Evolutionary conservation across 1,140 invertebrate genomes (phyloP).

Genomic region (Campoletis sonorensis): DNA sequence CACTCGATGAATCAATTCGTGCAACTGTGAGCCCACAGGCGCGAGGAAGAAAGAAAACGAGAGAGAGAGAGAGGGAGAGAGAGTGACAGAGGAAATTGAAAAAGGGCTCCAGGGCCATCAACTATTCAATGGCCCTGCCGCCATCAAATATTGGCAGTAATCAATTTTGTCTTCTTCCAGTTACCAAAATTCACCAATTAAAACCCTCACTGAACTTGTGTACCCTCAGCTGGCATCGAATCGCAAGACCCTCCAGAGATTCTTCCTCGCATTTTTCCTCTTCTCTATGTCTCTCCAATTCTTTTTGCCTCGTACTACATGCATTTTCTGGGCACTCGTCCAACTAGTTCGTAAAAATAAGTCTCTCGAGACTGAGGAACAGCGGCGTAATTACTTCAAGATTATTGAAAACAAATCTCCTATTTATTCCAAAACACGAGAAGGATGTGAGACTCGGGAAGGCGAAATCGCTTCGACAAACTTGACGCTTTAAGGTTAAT

Average conservation of each 20-base stretch:
- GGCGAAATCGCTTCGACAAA: conserved; percentile 17
- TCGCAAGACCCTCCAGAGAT: not conserved
- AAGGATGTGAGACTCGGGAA: not conserved
- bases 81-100: too few relatives aligned
- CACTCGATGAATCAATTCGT: not conserved
- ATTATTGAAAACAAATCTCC: conserved; percentile 38
- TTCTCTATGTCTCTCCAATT: not conserved
- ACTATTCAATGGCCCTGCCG: not conserved
- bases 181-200: conserved; percentile 14
- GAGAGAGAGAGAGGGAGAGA: not conserved
- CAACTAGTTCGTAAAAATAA: conserved; percentile 21
- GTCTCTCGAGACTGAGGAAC: not conserved
- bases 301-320: not conserved
- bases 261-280: conserved; percentile 3
- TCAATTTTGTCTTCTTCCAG: not conserved
- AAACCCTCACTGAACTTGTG: not conserved
- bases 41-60: not conserved
- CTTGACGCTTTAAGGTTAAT: conserved; percentile 24
- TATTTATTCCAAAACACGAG: conserved; percentile 24
- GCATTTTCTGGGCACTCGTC: conserved; percentile 22
- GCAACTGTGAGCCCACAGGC: not conserved
- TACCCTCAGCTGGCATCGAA: not conserved
- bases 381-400: conserved; percentile 23
- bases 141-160: not conserved
- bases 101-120: too few relatives aligned